Percentiles rank a stretch among this genome's conserved stretches.
Evolutionary conservation across 1,140 invertebrate species (phyloP).

Genomic region (Archivesica marissinica): DNA sequence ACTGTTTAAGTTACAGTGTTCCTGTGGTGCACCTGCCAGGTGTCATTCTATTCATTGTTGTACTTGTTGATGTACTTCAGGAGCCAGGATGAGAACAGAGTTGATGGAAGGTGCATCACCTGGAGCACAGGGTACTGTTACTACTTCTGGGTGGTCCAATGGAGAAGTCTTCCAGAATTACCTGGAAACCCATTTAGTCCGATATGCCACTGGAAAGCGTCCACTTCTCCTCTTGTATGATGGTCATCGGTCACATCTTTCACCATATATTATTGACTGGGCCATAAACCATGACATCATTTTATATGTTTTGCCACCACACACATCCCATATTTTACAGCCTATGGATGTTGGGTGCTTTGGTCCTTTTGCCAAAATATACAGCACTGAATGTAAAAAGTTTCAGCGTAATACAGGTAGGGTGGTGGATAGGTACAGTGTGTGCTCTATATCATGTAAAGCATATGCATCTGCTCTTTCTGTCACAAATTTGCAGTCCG

Average conservation of each 20-base stretch:
- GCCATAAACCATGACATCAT: constrained; percentile 32
- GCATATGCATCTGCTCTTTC: constrained; percentile 17
- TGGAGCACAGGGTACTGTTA: constrained; percentile 20
- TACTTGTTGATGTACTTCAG: no score
- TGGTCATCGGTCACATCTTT: constrained; percentile 17
- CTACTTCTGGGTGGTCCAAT: constrained; percentile 51
- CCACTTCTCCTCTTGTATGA: neutral
- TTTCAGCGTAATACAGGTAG: neutral
- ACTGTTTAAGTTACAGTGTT: no score
- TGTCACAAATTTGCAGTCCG: constrained; percentile 7
- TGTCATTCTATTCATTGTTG: no score
- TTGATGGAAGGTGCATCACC: neutral
- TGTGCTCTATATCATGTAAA: neutral
- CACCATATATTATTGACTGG: constrained; percentile 26
- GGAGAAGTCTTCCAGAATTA: constrained; percentile 8
- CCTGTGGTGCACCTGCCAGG: no score
- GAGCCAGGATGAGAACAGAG: neutral
- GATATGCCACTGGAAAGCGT: neutral
- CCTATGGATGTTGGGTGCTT: constrained; percentile 49
- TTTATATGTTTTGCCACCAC: constrained; percentile 52
- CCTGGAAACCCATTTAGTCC: constrained; percentile 9
- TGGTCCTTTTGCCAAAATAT: constrained; percentile 33
- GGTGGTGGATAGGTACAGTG: constrained; percentile 2
- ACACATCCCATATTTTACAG: constrained; percentile 45
- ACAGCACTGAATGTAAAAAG: neutral